phyloP scores from a whole-genome alignment of 2,888 invertebrate species.

The Perithous albicinctus region DNA sequence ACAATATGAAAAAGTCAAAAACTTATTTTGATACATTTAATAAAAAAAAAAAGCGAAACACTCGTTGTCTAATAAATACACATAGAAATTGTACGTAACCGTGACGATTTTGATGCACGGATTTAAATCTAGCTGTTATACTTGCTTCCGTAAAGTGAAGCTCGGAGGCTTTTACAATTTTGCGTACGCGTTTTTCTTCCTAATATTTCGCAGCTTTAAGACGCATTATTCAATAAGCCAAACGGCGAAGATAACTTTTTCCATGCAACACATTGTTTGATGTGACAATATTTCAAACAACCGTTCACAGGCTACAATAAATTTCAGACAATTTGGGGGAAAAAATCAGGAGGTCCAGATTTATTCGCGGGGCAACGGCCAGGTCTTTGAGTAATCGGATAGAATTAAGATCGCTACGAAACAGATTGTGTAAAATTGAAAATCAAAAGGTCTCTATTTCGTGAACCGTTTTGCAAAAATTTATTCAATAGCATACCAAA shows the following conservation, averaged over 20 bases:
- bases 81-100: neutral
- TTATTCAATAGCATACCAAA: no score
- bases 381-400: no score
- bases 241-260: neutral
- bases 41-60: conserved; percentile 6
- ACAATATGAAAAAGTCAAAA: neutral
- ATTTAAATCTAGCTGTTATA: neutral
- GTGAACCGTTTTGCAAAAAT: no score
- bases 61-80: neutral
- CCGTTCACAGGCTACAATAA: no score
- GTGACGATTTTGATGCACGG: neutral
- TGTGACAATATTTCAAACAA: no score
- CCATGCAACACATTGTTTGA: no score
- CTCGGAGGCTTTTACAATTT: neutral
- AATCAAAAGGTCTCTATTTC: neutral
- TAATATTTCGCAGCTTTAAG: neutral
- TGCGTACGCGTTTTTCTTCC: no score
- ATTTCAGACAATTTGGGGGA: no score
- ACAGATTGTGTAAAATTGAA: neutral
- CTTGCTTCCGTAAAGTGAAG: neutral
- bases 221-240: neutral
- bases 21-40: neutral
- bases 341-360: neutral
- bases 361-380: no score
- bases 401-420: no score